Conservation (phyloP, 2,797 vertebrate genomes). For the Pangasius djambal region DNA sequence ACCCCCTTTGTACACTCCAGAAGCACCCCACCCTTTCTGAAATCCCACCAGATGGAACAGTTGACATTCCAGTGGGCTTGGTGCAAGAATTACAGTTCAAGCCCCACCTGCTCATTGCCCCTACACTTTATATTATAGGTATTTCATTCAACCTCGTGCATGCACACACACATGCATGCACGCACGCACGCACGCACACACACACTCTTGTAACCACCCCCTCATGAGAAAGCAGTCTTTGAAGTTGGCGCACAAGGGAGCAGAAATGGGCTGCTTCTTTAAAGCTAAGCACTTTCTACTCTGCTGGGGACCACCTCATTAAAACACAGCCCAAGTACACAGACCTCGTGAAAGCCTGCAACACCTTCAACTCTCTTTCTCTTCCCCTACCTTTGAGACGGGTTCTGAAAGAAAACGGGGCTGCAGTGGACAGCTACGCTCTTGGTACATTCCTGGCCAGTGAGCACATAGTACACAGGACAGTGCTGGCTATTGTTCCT, state of each 20-base stretch:
- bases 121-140: slow-evolving; percentile 1
- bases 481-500: slow-evolving; percentile 54
- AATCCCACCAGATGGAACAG: background rate
- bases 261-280: slow-evolving; percentile 40
- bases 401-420: background rate
- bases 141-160: background rate
- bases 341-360: background rate
- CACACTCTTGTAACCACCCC: slow-evolving; percentile 6
- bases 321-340: slow-evolving; percentile 6
- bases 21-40: background rate
- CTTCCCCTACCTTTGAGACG: background rate
- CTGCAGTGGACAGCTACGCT: slow-evolving; percentile 31
- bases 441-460: slow-evolving; percentile 50
- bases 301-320: slow-evolving; percentile 38
- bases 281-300: slow-evolving; percentile 44
- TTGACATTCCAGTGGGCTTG: background rate
- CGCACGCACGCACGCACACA: background rate
- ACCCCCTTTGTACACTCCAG: background rate
- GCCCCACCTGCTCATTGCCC: background rate
- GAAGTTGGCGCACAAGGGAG: slow-evolving; percentile 38
- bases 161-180: background rate
- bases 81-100: slow-evolving; percentile 3
- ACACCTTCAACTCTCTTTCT: background rate
- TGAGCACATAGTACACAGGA: slow-evolving; percentile 46
- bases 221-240: slow-evolving; percentile 27